phyloP scores from a whole-genome alignment of 1,140 invertebrate genomes.

The Drosophila ananassae region DNA sequence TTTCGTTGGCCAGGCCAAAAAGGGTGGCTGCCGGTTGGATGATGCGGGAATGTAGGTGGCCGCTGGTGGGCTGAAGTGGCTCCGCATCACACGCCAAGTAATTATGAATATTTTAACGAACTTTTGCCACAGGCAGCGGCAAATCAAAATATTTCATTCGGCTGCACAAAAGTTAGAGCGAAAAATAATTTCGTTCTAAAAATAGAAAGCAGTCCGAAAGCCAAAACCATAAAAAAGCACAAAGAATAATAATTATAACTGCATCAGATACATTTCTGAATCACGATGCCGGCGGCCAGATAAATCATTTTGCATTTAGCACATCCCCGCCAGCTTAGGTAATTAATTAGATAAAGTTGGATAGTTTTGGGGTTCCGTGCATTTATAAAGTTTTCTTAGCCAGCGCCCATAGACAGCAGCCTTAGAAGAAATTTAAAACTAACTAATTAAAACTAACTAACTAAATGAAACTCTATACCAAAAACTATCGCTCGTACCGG shows the following conservation, averaged over 20 bases:
- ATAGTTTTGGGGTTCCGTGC: slow-evolving; percentile 28
- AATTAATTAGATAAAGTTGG: slow-evolving; percentile 69
- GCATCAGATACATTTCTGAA: slow-evolving; percentile 44
- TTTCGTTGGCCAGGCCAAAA: slow-evolving; percentile 37
- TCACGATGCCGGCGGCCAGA: slow-evolving; percentile 18
- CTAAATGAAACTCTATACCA: too few relatives aligned
- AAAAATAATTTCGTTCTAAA: slow-evolving; percentile 67
- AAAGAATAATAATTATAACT: slow-evolving; percentile 45
- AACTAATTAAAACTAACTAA: too few relatives aligned
- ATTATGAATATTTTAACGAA: slow-evolving; percentile 83
- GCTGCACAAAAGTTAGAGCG: slow-evolving; percentile 65
- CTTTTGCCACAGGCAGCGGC: slow-evolving; percentile 80
- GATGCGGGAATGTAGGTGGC: background rate
- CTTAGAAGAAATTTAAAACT: background rate
- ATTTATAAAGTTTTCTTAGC: slow-evolving; percentile 33
- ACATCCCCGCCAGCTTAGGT: slow-evolving; percentile 58
- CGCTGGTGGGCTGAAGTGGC: slow-evolving; percentile 51
- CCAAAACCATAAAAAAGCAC: slow-evolving; percentile 17
- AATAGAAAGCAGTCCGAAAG: slow-evolving; percentile 26
- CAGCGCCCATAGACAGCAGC: background rate
- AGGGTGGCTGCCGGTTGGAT: background rate
- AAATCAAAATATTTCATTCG: slow-evolving; percentile 82
- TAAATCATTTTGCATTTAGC: slow-evolving; percentile 67
- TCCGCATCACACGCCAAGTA: slow-evolving; percentile 80
- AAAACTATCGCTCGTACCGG: slow-evolving; percentile 2